Base-by-base conservation (phyloP, 2,888 invertebrate genomes). In the Limnephilus rhombicus region DNA sequence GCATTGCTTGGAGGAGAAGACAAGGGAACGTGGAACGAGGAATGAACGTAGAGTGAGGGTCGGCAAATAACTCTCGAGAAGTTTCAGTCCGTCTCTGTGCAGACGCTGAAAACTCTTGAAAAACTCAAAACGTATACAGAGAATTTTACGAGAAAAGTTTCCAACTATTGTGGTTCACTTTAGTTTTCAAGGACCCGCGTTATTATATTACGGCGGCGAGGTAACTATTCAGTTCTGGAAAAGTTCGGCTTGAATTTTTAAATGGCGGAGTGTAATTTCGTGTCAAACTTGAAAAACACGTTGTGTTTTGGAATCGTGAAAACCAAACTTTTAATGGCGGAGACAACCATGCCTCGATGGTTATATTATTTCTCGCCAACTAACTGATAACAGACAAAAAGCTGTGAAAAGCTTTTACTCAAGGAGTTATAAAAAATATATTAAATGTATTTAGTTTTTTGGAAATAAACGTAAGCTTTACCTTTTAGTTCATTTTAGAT, bases 101-200 rank as follows among this genome's bases (percentile, higher is more conserved):
- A 87, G 90, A 90, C 80, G 53, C 80, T 80, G 80, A 80, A 88
- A 92, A 91, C 91, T 90, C 92, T 92, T 85, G 88, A 92, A 90
- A 90, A 83, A 83, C 89, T 81, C 37, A 31, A 80, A 89, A 53
- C 80, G 90, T 80, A 88, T 68, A 68, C 87, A 68, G 88, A 45
- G 53, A 92, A 87, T 92, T 92, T 90, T 92, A 92, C 92, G 92
- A 90, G 90, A 68, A 92, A 92, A 92, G 87, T 92, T 92, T 90
- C 80, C 34, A 87, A 83, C 90, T 53, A 86, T 37, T 49, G 91
- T 45, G 87, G 92, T 90, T 89, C 89, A 92, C 88, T 92, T 92
- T n/a, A 91, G 89, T 91, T 89, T 83, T 92, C 91, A 85, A 92
- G 92, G 89, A 91, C 81, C 89, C 9, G 18, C 80, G 41, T 37